Evolutionary conservation across 1,140 invertebrate genomes (phyloP), one percentile per base, ranked within the genome.

Genomic region (Idris sp.): DNA sequence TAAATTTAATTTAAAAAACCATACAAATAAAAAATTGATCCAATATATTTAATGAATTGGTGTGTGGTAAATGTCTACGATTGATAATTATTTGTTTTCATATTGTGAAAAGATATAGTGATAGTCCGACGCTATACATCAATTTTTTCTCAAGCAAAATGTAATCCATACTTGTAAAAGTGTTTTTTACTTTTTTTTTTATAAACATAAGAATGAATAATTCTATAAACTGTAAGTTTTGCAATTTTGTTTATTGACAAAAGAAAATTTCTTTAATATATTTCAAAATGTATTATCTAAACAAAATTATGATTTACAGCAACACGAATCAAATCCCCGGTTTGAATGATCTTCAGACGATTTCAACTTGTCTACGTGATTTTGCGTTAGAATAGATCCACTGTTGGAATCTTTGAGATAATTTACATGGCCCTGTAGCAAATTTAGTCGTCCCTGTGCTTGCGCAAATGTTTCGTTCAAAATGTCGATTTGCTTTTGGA

Each of bases 381-480:
- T 77, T 68, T 76, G 78, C 3, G 48, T 35, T 5, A 77, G 76
- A 18, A 84, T 83, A 3, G 83, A 81, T 54, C 88, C 88, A 33
- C 85, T 88, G 31, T 88, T 87, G 0, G 91, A 89, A 22, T 86
- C 89, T 69, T 91, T 90, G 2, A 92, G 79, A 40, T 90, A 90
- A 65, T 91, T 90, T 0, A 92, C 90, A 33, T 92, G 91, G 0
- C 88, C 89, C 71, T 92, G 91, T 4, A 93, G 79, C 0, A 90
- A 90, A 44, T 89, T 85, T 28, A 92, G 90, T 2, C 92, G 83
- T 43, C 90, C 86, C 74, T 92, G 91, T 1, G 91, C 91, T 73
- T 92, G 90, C 43, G 91, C 89, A 54, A 92, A 92, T 69, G 91
- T 91, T 51, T 92, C 91, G 54, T 90, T 91, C 38, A 92, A 73